These are phyloP conservation scores for Pentalonia nigronervosa DNA, from an alignment of 1,140 invertebrate genomes.

Conservation along the genomic window DNA sequence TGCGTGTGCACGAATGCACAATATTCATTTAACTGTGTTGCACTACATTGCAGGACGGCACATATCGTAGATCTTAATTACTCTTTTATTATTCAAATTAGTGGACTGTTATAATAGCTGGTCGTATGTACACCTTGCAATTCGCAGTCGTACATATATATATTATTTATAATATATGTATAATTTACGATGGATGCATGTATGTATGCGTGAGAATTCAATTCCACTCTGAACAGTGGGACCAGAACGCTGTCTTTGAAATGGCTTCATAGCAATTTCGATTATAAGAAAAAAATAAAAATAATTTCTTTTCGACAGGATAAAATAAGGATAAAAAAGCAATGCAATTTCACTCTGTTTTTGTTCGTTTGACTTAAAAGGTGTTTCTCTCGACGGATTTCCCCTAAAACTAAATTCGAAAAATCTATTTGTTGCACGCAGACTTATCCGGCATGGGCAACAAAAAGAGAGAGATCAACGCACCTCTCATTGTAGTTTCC, in stretches of 20 bases:
- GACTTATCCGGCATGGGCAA: slow-evolving; percentile 41
- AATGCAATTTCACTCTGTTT: slow-evolving; percentile 15
- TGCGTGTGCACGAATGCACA: too few species aligned
- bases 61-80: slow-evolving; percentile 5
- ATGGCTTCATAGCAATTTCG: slow-evolving; percentile 50
- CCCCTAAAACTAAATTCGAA: neutral
- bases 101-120: neutral
- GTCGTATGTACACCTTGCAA: slow-evolving; percentile 21
- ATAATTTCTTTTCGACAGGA: slow-evolving; percentile 23
- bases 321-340: neutral
- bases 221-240: slow-evolving; percentile 30
- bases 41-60: neutral
- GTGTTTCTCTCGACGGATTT: neutral
- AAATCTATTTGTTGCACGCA: neutral
- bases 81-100: slow-evolving; percentile 38
- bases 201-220: slow-evolving; percentile 16
- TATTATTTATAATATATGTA: neutral
- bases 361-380: neutral
- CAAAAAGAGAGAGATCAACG: slow-evolving; percentile 59
- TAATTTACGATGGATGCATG: neutral
- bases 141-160: neutral
- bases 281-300: slow-evolving; percentile 45
- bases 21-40: neutral
- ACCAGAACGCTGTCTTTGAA: slow-evolving; percentile 28
- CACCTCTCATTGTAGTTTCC: slow-evolving; percentile 82